These are phyloP conservation scores for Chionomys nivalis DNA, from an alignment of 2,113 vertebrate species.

Conservation along the genomic window DNA sequence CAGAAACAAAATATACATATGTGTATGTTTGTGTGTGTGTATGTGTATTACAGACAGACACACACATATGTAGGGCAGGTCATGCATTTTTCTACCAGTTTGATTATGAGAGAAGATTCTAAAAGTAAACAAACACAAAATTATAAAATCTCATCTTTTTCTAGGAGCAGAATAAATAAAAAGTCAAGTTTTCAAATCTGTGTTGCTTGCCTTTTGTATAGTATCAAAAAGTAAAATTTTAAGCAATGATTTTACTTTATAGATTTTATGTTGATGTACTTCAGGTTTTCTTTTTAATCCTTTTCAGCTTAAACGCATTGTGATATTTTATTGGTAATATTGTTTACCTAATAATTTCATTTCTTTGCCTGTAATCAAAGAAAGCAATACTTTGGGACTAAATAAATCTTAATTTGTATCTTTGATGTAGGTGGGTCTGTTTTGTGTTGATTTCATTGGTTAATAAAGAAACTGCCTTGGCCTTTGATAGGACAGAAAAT, in stretches of 20 bases:
- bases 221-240: neutral
- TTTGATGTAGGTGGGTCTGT: no score
- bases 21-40: no score
- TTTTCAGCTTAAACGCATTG: neutral
- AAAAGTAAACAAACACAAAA: neutral
- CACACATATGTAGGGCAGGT: no score
- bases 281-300: neutral
- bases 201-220: conserved; percentile 16
- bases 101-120: neutral
- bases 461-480: no score
- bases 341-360: neutral
- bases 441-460: no score
- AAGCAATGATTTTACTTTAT: neutral
- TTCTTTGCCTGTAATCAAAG: neutral
- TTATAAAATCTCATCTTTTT: neutral
- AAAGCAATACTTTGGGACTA: neutral
- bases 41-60: no score
- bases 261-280: neutral
- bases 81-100: neutral
- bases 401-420: neutral
- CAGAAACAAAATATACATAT: no score
- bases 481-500: no score
- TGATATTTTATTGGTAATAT: conserved; percentile 3
- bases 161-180: conserved; percentile 36
- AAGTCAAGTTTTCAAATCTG: conserved; percentile 31